phyloP scores from a whole-genome alignment of 2,888 invertebrate species.

The Dolomedes plantarius region DNA sequence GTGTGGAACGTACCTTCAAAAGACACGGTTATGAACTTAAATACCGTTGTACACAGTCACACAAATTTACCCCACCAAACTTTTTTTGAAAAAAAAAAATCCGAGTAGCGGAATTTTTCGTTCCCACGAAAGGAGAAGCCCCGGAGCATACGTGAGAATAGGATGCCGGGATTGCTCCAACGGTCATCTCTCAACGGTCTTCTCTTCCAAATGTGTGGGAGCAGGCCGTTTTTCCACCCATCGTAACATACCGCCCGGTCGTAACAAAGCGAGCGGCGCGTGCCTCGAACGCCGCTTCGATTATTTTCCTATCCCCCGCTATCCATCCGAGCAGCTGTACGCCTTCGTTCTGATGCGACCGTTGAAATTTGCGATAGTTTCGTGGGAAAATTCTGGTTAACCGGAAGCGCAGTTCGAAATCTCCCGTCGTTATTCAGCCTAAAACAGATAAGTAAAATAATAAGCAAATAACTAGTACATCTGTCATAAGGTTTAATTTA shows the following conservation, averaged over 20 bases:
- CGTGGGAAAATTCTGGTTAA: constrained; percentile 15
- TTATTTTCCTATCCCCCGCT: neutral
- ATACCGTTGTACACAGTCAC: no score
- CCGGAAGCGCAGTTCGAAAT: no score
- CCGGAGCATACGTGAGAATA: neutral
- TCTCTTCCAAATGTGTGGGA: neutral
- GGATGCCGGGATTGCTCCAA: neutral
- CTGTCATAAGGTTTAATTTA: no score
- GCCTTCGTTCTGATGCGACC: constrained; percentile 29
- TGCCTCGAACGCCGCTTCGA: neutral
- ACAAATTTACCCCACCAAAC: no score
- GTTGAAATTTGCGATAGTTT: constrained; percentile 26
- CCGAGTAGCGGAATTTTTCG: no score
- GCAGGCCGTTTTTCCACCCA: neutral
- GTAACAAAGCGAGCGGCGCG: neutral
- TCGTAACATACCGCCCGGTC: neutral
- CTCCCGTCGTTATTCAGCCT: no score
- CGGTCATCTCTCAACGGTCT: neutral
- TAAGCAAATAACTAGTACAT: no score
- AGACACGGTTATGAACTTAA: no score
- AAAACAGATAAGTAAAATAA: no score
- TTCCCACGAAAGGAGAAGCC: no score
- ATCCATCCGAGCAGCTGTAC: neutral
- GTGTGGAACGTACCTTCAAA: no score
- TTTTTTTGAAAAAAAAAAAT: no score